Evolutionary conservation across 2,113 vertebrate genomes (phyloP).

Genomic region (Mirza zaza): DNA sequence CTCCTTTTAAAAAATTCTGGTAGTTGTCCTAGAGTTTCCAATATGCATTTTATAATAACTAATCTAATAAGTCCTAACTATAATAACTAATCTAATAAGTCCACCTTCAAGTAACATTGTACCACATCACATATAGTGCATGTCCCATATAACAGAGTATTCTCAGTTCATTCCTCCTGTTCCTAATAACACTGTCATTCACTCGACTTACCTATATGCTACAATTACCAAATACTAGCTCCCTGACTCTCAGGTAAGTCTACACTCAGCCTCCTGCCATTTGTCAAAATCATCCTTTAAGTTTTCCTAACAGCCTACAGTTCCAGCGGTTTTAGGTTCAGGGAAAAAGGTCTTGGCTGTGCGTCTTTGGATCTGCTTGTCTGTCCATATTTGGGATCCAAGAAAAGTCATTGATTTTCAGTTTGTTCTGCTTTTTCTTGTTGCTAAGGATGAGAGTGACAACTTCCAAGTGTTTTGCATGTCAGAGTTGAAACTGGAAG

Average conservation of each 20-base stretch:
- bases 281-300: not conserved
- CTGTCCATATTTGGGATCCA: not conserved
- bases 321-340: not conserved
- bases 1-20: not conserved
- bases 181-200: not conserved
- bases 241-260: not conserved
- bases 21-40: not conserved
- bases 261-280: not conserved
- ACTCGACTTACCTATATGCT: not conserved
- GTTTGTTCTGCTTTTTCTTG: not conserved
- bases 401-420: not conserved
- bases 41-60: not conserved
- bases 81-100: not conserved
- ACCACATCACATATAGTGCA: not conserved
- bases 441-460: not conserved
- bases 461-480: not conserved
- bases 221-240: not conserved
- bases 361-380: not conserved
- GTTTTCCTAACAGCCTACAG: not conserved
- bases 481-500: not conserved
- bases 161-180: rapidly evolving
- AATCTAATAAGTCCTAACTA: no score
- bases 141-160: not conserved
- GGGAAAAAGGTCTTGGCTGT: not conserved
- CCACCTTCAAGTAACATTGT: not conserved